Evolutionary conservation across 2,797 vertebrate species (phyloP).

Genomic region (Cuniculus paca): DNA sequence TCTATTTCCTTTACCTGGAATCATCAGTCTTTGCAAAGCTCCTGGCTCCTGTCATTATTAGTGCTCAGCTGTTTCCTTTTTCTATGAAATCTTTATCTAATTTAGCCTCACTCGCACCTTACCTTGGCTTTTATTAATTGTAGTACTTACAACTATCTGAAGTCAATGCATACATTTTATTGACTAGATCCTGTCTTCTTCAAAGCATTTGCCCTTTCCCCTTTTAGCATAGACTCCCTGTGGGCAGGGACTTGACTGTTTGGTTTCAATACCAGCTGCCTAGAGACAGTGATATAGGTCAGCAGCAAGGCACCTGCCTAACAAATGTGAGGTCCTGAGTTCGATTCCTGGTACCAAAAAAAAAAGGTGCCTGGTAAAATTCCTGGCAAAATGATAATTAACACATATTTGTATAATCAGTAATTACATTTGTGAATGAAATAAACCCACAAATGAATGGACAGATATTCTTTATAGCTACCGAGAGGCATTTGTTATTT

Average conservation of each 20-base stretch:
- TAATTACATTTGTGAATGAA: background rate
- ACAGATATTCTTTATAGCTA: background rate
- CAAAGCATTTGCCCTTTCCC: fast-evolving
- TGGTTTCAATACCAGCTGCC: background rate
- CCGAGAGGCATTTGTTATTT: background rate
- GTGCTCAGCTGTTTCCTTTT: background rate
- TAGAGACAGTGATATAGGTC: too few relatives aligned
- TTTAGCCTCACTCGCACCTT: background rate
- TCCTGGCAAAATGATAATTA: background rate
- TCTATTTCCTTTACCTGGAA: background rate
- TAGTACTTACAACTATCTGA: background rate
- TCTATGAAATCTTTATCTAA: background rate
- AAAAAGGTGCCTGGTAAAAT: background rate
- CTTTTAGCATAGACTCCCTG: background rate
- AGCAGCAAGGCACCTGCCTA: too few relatives aligned
- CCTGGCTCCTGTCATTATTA: background rate
- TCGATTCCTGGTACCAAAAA: too few relatives aligned
- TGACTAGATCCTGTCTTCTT: background rate
- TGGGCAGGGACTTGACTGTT: background rate
- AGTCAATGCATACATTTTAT: background rate
- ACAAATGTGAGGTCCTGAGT: too few relatives aligned
- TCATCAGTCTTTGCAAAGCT: background rate
- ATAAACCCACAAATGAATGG: background rate
- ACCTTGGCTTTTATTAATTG: background rate
- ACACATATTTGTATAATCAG: background rate